Evolutionary conservation across 2,797 vertebrate genomes (phyloP), one percentile per base, ranked within the genome.

Genomic region (Anniella stebbinsi): DNA sequence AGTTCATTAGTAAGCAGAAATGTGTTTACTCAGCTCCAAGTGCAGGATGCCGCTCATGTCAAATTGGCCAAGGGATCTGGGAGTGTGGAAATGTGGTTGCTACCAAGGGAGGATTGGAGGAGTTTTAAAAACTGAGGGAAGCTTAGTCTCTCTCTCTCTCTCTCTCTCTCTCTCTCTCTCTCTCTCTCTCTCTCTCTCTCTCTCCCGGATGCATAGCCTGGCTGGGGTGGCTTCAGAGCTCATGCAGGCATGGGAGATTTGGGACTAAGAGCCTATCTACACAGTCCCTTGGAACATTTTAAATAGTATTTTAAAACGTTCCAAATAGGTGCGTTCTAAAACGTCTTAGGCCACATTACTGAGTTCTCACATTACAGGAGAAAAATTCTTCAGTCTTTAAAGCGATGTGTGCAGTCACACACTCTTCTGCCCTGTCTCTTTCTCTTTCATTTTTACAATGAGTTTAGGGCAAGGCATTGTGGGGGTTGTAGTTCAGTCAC

Each of bases 1-100:
- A 67, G n/a, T 78, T 41, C 54, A 9, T 78, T 57, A 89, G 81
- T 76, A 38, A 84, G 60, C 38, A 84, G 88, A 83, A 88, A 63
- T 84, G 57, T 84, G 70, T 48, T 66, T 83, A 75, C 73, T 73
- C 41, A 84, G 88, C 57, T 83, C 33, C 60, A 66, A 60, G n/a
- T 84, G 41, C 38, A 82, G 28, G 4, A 11, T 51, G 57, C 75
- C 33, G 63, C n/a, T 88, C 87, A 75, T 75, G 1, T 51, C 70
- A 76, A 51, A 63, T 25, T 66, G 30, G 57, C 41, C 70, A 57
- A 75, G 57, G 80, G 70, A 83, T 45, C 23, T 17, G 12, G 23
- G 75, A 23, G 21, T 66, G n/a, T 87, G 76, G 60, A 78, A 63
- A 67, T 36, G 78, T 10, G 12, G 15, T 88, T 1, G 1, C 41